Base-by-base conservation (phyloP, 2,888 invertebrate species). In the Calliphora vomitoria region DNA sequence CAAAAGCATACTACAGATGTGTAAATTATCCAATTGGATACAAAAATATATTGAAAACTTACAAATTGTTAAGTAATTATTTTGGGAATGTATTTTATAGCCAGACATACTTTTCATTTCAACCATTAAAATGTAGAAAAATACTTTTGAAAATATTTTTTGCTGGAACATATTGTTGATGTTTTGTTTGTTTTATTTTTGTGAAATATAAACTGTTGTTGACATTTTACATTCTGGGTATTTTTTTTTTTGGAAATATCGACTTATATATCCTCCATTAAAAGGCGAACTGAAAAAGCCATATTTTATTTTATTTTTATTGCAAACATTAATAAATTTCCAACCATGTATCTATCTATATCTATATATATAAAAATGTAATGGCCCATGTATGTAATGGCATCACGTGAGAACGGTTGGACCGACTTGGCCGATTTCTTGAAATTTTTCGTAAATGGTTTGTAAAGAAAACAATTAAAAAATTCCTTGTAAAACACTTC, bases 121-220 rank as follows among this genome's bases (percentile, higher is more conserved):
- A n/a, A 62, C 15, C 15, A 3, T 11, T 15, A 62, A n/a, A 5
- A 6, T 35, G 2, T 10, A 41, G 41, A 41, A 44, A 50, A 50
- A 50, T n/a, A 50, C 15, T 25, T 18, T 18, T 18, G 5, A 53
- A 4, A 25, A 58, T 10, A 60, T 60, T 60, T 60, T 15, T 60
- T 31, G 8, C 18, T 55, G 8, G 47, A 8, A 8, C 50, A 69
- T 50, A 69, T 31, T 50, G 8, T 20, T 66, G 18, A 69, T 18
- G 18, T 31, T 55, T 55, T 58, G 13, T 55, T 55, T 58, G 13
- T 25, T 66, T 41, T 15, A 25, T 72, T 71, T 72, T 5, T 15
- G 20, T 13, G 11, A 55, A 72, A 72, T 10, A 25, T 72, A 72
- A 72, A 72, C 58, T 58, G 72, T 58, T 72, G 55, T 72, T 55